Evolutionary conservation across 1,140 invertebrate genomes (phyloP), one percentile per base, ranked within the genome.

Genomic region (Micrasema longulum): DNA sequence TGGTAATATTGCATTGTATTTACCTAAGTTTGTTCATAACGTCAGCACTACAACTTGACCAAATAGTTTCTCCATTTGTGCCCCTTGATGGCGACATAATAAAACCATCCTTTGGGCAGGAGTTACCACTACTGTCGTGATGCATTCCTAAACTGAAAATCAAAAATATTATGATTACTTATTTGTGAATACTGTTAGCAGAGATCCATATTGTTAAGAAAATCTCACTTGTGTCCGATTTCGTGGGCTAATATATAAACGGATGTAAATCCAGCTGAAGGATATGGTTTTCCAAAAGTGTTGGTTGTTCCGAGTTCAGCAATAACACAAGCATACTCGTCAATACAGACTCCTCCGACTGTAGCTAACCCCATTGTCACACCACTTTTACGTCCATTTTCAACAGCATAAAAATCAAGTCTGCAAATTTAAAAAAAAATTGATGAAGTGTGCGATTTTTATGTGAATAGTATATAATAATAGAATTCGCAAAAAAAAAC

Each of bases 1-100:
- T 23, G 4, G 12, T 11, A 55, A n/a, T 0, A n/a, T 31, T 31
- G 0, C 22, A 31, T 57, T 23, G 10, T 41, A 48, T 23, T 72
- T 80, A 83, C 80, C 73, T 69, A 20, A 88, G 77, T 55, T 87
- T 85, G 18, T 82, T 77, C 71, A 85, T 84, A 18, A 91, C 83
- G 18, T 87, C 80, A 1, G 83, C 82, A 77, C 91, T 93, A 77
- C 92, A 94, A 0, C 81, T 78, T 0, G 92, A 94, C 93, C 93
- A 94, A 14, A 88, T 85, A 0, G 91, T 91, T 82, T 94, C 92
- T 9, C 92, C 92, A 36, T 84, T 83, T 4, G 88, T 89, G 22
- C 93, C 92, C 74, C 92, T 84, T 4, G 91, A 93, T 0, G 92
- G 91, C 0, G 92, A 93, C 92, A 94, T 94, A 66, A 94, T 91